phyloP scores from a whole-genome alignment of 53 echinoderm and acorn worm species.

The Stichopus horrens region DNA sequence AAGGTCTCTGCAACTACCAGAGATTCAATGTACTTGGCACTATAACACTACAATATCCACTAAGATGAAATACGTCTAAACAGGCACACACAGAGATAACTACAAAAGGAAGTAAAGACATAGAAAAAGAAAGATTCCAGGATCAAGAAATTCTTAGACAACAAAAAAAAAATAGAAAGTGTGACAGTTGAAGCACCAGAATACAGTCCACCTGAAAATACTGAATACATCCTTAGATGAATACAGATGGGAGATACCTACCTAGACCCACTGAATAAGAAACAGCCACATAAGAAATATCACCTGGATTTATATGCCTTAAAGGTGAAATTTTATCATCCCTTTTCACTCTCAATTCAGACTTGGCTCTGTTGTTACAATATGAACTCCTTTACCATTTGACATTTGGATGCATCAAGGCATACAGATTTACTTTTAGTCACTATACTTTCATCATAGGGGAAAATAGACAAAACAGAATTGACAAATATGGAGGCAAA shows the following conservation, averaged over 20 bases:
- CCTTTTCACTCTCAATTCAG: no score
- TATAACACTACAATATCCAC: background rate
- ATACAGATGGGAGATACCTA: conserved; percentile 7
- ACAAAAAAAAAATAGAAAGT: background rate
- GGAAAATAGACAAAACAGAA: no score
- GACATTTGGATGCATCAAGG: no score
- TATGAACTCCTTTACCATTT: no score
- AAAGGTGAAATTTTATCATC: no score
- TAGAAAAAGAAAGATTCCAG: background rate
- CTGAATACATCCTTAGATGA: conserved; percentile 21
- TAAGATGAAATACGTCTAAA: background rate
- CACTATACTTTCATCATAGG: no score
- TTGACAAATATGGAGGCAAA: no score
- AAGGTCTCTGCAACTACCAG: background rate
- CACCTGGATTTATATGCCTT: no score
- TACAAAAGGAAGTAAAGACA: background rate
- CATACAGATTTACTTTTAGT: no score
- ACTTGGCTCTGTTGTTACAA: no score
- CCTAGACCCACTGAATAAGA: no score
- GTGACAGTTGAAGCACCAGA: conserved; percentile 2
- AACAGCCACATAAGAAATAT: no score
- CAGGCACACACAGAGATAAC: background rate
- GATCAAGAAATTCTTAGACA: background rate
- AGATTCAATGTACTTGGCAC: background rate
- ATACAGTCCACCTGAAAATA: conserved; percentile 18